Conservation (phyloP, 2,888 invertebrate species). For the Watsonalla binaria region DNA sequence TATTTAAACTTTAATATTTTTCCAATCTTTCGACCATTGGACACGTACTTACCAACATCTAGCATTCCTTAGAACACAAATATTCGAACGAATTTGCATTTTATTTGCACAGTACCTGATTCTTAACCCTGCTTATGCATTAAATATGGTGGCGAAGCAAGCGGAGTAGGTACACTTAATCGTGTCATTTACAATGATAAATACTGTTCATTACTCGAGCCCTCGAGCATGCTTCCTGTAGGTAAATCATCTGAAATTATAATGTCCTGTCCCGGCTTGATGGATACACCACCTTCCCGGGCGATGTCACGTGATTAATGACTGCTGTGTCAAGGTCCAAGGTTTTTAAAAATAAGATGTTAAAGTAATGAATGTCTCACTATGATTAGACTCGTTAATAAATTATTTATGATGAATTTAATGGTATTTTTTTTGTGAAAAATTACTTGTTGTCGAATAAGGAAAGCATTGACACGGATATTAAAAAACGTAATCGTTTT, state of each 20-base stretch:
- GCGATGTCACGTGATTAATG: slow-evolving; percentile 49
- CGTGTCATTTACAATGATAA: slow-evolving; percentile 48
- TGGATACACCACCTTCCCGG: slow-evolving; percentile 44
- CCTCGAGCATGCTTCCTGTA: slow-evolving; percentile 24
- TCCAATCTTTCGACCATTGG: no score
- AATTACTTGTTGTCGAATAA: neutral
- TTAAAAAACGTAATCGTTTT: no score
- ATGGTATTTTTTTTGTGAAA: no score
- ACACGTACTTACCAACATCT: no score
- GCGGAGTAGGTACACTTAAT: slow-evolving; percentile 27
- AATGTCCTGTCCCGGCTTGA: slow-evolving; percentile 51
- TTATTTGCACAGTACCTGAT: slow-evolving; percentile 13
- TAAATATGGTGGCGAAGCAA: slow-evolving; percentile 16
- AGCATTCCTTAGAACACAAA: no score
- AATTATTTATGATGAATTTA: no score
- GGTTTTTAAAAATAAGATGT: slow-evolving; percentile 7
- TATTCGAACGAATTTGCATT: no score
- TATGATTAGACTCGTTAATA: no score
- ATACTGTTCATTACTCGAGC: slow-evolving; percentile 32
- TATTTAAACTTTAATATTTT: no score
- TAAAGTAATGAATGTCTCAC: neutral
- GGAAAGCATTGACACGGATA: neutral
- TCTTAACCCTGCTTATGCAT: slow-evolving; percentile 24
- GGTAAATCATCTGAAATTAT: slow-evolving; percentile 52
- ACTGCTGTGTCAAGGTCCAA: slow-evolving; percentile 29